A percentile compares a stretch with the other conserved stretches of the same genome.
Evolutionary conservation across 2,888 invertebrate species (phyloP).

Genomic region (Sturmia bella): DNA sequence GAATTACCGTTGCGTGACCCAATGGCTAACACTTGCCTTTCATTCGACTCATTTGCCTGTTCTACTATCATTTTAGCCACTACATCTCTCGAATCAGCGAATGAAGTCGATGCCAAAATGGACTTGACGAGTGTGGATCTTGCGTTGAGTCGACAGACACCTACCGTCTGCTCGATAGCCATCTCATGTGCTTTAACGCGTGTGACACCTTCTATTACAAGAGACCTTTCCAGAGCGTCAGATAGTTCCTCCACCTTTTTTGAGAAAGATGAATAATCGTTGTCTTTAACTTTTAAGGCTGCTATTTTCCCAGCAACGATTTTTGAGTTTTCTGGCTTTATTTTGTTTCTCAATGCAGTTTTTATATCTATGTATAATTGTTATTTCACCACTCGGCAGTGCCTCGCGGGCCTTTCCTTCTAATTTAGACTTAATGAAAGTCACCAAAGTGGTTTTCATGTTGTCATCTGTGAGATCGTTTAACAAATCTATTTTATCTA

Average conservation of each 20-base stretch:
- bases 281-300: conserved; percentile 19
- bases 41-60: conserved; percentile 22
- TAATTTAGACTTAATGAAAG: too few species aligned
- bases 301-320: conserved; percentile 38
- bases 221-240: conserved; percentile 29
- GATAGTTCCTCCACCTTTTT: conserved; percentile 18
- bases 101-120: too few species aligned
- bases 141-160: conserved; percentile 30
- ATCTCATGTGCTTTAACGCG: conserved; percentile 43
- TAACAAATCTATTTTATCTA: conserved; percentile 27
- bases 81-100: too few species aligned
- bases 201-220: conserved; percentile 15
- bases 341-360: conserved; percentile 13
- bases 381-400: conserved; percentile 5
- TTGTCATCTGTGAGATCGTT: too few species aligned
- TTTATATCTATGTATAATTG: conserved; percentile 36
- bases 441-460: too few species aligned
- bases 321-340: conserved; percentile 29
- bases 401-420: conserved; percentile 41
- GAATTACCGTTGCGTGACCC: conserved; percentile 11
- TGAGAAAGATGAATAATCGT: conserved; percentile 27
- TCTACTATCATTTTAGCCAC: too few species aligned
- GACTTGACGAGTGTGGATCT: too few species aligned
- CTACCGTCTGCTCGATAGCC: conserved; percentile 33
- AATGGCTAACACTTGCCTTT: conserved; percentile 3